Evolutionary conservation across 1,140 invertebrate genomes (phyloP).

Genomic region (Ruditapes philippinarum): DNA sequence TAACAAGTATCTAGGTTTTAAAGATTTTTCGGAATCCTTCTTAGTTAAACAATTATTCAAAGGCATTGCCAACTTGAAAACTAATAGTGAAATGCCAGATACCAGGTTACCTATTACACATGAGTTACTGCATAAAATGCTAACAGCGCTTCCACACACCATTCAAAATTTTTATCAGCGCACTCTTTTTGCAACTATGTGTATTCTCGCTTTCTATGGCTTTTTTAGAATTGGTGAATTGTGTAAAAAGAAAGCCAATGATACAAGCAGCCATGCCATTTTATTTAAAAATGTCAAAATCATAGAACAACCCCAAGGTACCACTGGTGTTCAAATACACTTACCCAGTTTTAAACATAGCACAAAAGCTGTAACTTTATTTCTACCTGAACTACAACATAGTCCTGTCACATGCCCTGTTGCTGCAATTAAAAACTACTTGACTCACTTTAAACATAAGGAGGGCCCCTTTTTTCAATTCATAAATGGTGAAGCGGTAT

Average conservation of each 20-base stretch:
- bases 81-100: background rate
- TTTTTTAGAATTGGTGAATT: background rate
- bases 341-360: background rate
- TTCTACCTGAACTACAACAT: background rate
- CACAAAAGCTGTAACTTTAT: background rate
- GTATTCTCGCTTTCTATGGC: background rate
- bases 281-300: too few relatives aligned
- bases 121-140: background rate
- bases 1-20: background rate
- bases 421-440: background rate
- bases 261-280: too few relatives aligned
- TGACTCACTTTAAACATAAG: background rate
- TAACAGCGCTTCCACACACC: background rate
- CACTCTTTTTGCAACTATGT: background rate
- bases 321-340: background rate
- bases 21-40: background rate
- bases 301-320: too few relatives aligned
- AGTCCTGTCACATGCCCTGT: background rate
- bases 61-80: background rate
- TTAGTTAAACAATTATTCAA: background rate
- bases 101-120: background rate
- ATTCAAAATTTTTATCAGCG: background rate
- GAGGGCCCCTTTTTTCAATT: background rate
- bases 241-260: background rate
- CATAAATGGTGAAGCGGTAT: background rate